phyloP scores from a whole-genome alignment of 2,888 invertebrate species.

The Ectobius pallidus region DNA sequence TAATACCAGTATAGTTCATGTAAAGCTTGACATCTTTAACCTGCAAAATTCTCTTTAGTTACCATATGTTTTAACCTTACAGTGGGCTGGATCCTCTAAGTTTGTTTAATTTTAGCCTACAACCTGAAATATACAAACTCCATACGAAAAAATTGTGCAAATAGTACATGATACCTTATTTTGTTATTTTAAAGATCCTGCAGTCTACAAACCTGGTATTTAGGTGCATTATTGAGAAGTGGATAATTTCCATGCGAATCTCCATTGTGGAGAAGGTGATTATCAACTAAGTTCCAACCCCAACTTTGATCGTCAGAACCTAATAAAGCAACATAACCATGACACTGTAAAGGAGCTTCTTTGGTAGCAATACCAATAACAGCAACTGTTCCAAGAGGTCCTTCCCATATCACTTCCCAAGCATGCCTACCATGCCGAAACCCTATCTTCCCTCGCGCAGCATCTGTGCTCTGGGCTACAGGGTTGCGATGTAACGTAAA shows the following conservation, averaged over 20 bases:
- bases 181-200: no score
- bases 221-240: slow-evolving; percentile 92
- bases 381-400: slow-evolving; percentile 96
- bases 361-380: slow-evolving; percentile 95
- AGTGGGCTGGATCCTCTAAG: no score
- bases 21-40: no score
- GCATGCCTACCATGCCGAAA: slow-evolving; percentile 92
- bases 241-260: slow-evolving; percentile 95
- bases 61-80: no score
- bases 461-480: slow-evolving; percentile 98
- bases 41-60: no score
- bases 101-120: no score
- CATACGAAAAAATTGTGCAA: no score
- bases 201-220: slow-evolving; percentile 76
- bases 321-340: slow-evolving; percentile 92
- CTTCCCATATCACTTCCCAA: slow-evolving; percentile 99
- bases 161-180: no score
- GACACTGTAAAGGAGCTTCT: slow-evolving; percentile 91
- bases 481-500: slow-evolving; percentile 98
- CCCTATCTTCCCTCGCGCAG: slow-evolving; percentile 87
- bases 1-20: no score
- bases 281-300: slow-evolving; percentile 99
- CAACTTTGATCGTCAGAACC: slow-evolving; percentile 97
- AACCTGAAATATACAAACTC: no score
- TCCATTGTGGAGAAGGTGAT: slow-evolving; percentile 94